Percentiles rank a stretch among this genome's conserved stretches.
These are phyloP conservation scores for Brachycybe producta DNA, from an alignment of 2,888 invertebrate genomes.

Conservation along the genomic window DNA sequence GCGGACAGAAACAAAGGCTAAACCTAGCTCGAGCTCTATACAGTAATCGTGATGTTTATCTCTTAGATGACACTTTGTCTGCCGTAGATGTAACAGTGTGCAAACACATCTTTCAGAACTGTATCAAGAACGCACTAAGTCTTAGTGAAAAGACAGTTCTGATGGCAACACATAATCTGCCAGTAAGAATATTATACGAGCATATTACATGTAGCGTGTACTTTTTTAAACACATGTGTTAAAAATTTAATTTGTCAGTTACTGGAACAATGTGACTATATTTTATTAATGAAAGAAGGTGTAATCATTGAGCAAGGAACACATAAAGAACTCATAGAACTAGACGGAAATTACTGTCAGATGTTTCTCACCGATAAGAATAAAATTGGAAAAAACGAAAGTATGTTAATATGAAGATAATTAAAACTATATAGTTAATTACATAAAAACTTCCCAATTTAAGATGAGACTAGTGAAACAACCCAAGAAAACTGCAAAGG, in stretches of 20 bases:
- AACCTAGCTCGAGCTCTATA: conserved; percentile 46
- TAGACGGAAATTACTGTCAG: conserved; percentile 32
- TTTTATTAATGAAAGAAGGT: conserved; percentile 45
- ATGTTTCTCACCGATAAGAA: conserved; percentile 14
- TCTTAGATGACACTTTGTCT: conserved; percentile 46
- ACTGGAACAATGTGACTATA: conserved; percentile 44
- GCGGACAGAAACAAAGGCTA: conserved; percentile 44
- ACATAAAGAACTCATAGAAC: conserved; percentile 34
- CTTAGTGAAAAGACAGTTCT: conserved; percentile 32
- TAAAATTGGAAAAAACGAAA: no score
- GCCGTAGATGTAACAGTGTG: conserved; percentile 43
- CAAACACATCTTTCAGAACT: conserved; percentile 40
- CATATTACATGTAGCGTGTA: no score
- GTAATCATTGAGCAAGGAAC: conserved; percentile 42
- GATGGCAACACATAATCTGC: conserved; percentile 30
- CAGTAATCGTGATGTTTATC: conserved; percentile 38
- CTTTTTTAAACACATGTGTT: no score
- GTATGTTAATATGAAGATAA: no score
- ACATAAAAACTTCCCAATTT: no score
- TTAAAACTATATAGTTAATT: no score
- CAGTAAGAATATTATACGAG: no score
- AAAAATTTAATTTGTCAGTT: no score
- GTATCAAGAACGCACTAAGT: conserved; percentile 28
- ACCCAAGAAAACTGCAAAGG: no score
- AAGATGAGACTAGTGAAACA: no score